These are phyloP conservation scores for Ptychobarbus kaznakovi DNA, from an alignment of 2,797 vertebrate genomes.

Conservation along the genomic window DNA sequence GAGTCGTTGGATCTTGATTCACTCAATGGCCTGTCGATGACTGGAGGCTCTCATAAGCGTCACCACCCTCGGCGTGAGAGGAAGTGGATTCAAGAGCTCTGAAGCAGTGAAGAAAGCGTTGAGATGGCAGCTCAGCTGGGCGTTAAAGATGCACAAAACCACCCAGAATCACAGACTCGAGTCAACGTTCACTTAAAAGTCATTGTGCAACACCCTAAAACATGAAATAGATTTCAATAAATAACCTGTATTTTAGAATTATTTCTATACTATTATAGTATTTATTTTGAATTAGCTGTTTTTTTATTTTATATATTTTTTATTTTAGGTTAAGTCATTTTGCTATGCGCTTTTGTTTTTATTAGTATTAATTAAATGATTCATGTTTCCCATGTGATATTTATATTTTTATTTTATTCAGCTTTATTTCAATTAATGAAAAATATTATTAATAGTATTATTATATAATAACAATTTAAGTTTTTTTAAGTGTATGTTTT, in stretches of 20 bases:
- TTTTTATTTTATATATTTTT: background rate
- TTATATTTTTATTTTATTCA: background rate
- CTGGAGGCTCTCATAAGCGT: constrained; percentile 3
- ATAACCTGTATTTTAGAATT: background rate
- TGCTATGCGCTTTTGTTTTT: background rate
- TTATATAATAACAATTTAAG: too few relatives aligned
- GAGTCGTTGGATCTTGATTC: constrained; percentile 9
- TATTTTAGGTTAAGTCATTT: background rate
- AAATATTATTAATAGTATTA: too few relatives aligned
- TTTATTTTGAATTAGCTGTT: background rate
- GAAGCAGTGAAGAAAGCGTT: background rate
- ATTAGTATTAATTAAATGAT: background rate
- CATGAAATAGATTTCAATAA: background rate
- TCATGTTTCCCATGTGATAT: background rate
- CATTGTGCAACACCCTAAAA: background rate
- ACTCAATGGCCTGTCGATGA: constrained; percentile 28
- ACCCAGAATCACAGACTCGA: background rate
- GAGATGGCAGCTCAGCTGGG: background rate
- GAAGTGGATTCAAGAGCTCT: background rate
- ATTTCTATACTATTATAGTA: background rate
- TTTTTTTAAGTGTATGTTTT: background rate
- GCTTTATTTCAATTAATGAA: background rate
- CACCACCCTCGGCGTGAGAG: constrained; percentile 1
- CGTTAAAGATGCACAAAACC: background rate
- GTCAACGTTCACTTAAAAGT: background rate